phyloP scores from a whole-genome alignment of 2,113 vertebrate species.

The Bostrychus sinensis region DNA sequence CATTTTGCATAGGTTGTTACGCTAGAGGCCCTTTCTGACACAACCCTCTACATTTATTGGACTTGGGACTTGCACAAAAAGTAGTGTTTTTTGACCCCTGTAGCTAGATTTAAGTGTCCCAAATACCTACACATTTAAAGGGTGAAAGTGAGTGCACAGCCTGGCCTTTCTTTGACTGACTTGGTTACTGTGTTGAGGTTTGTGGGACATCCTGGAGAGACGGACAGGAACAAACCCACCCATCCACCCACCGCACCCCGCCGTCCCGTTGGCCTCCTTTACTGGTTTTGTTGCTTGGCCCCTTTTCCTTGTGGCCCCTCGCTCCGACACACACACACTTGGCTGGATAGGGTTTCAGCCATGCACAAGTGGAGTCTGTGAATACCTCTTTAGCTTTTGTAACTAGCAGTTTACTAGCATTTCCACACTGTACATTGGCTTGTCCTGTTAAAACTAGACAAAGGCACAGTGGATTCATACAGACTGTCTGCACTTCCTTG shows the following conservation, averaged over 20 bases:
- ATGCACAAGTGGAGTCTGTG: constrained; percentile 77
- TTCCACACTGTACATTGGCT: constrained; percentile 7
- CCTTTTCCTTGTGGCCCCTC: constrained; percentile 51
- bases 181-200: constrained; percentile 42
- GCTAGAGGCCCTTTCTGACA: too few species aligned
- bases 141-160: constrained; percentile 15
- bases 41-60: too few species aligned
- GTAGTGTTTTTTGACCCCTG: too few species aligned
- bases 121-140: not conserved
- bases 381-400: constrained; percentile 67
- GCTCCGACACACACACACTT: constrained; percentile 31
- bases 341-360: constrained; percentile 73
- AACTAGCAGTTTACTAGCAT: constrained; percentile 1
- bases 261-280: not conserved
- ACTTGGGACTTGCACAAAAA: too few species aligned
- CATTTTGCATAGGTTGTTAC: too few species aligned
- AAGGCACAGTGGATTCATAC: constrained; percentile 14
- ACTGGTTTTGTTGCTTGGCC: constrained; percentile 41
- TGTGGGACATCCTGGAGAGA: constrained; percentile 52
- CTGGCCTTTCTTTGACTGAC: constrained; percentile 19
- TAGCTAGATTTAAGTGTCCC: not conserved
- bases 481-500: constrained; percentile 45
- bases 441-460: constrained; percentile 24
- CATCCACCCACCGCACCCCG: not conserved
- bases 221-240: constrained; percentile 3